Percentiles rank a stretch among this genome's conserved stretches.
phyloP scores from a whole-genome alignment of 2,113 vertebrate species.

The Trichechus manatus region DNA sequence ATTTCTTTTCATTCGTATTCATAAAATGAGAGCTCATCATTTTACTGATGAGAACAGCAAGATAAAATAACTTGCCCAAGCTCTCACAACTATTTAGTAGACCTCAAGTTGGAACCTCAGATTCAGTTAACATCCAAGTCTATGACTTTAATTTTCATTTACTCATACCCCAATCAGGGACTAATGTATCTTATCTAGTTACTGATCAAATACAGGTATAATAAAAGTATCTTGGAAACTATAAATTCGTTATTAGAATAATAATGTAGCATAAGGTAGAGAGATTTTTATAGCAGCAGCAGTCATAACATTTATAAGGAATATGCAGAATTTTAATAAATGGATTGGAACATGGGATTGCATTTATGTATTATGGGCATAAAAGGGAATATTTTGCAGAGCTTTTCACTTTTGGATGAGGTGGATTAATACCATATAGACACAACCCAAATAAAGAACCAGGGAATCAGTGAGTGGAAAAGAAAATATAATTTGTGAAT shows the following conservation, averaged over 20 bases:
- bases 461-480: background rate
- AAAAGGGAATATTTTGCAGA: background rate
- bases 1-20: too few species aligned
- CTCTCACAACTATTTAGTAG: background rate
- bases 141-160: background rate
- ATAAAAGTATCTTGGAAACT: background rate
- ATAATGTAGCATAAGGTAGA: background rate
- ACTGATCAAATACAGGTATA: background rate
- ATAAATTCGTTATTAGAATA: background rate
- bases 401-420: background rate
- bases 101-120: background rate
- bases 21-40: background rate
- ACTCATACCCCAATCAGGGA: accelerated
- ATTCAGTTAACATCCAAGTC: background rate
- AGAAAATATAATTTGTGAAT: background rate
- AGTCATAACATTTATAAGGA: background rate
- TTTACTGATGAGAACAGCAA: background rate
- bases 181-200: background rate
- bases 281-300: background rate
- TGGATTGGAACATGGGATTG: background rate
- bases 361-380: background rate
- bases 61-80: background rate
- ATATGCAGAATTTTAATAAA: background rate
- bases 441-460: background rate
- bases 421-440: background rate